Evolutionary conservation across 2,888 invertebrate genomes (phyloP).

Genomic region (Xanthorhoe designata): DNA sequence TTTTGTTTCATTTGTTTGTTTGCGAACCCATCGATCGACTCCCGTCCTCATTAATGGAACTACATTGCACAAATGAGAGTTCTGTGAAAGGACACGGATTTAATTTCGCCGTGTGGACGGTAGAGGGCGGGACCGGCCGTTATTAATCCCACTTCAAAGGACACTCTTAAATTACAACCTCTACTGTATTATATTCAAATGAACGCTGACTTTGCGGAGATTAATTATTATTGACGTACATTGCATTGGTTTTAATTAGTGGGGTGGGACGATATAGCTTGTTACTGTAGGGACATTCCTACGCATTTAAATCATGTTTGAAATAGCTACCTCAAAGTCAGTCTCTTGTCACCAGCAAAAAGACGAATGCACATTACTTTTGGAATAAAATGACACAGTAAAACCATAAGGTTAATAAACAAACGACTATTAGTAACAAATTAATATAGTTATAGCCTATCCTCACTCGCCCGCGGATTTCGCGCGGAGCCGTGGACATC

Average conservation of each 20-base stretch:
- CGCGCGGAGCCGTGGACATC: too few relatives aligned
- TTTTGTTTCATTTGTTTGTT: conserved; percentile 21
- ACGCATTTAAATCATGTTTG: not conserved
- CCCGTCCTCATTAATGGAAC: conserved; percentile 59
- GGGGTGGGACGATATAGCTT: conserved; percentile 31
- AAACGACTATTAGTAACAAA: too few relatives aligned
- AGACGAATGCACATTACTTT: too few relatives aligned
- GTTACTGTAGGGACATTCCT: conserved; percentile 12
- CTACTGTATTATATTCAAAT: conserved; percentile 61
- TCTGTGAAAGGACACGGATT: conserved; percentile 70
- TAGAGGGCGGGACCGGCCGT: conserved; percentile 57
- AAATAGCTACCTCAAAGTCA: too few relatives aligned
- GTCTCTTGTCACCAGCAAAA: too few relatives aligned
- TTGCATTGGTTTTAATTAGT: conserved; percentile 47
- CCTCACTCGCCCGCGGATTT: too few relatives aligned
- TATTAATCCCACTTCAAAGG: conserved; percentile 83
- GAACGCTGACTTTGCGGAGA: conserved; percentile 53
- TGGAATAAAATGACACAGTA: too few relatives aligned
- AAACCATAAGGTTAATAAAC: too few relatives aligned
- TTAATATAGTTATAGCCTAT: too few relatives aligned
- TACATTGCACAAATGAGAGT: conserved; percentile 73
- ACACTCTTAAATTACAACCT: conserved; percentile 69
- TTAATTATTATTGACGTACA: conserved; percentile 57
- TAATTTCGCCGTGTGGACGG: conserved; percentile 68
- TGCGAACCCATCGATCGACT: conserved; percentile 39